phyloP scores from a whole-genome alignment of 2,797 vertebrate genomes.

The Erethizon dorsatum region DNA sequence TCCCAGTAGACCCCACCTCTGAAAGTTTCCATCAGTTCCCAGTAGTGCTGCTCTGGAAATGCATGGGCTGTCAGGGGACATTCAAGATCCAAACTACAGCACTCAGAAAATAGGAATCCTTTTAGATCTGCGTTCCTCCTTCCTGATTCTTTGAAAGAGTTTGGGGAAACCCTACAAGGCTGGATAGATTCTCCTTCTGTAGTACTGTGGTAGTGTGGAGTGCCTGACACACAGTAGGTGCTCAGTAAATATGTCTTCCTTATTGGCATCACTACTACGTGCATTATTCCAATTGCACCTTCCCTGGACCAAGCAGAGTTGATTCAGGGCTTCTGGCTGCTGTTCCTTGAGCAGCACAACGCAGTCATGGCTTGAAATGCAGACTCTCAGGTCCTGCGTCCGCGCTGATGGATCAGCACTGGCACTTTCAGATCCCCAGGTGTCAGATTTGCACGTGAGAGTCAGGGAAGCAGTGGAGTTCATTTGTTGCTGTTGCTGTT shows the following conservation, averaged over 20 bases:
- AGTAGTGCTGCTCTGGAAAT: not conserved
- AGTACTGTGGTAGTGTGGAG: accelerated
- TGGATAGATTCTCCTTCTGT: not conserved
- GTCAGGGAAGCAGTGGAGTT: not conserved
- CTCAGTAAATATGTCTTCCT: not conserved
- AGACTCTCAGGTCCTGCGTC: not conserved
- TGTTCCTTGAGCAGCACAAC: accelerated
- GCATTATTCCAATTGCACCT: accelerated
- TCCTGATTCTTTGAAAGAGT: not conserved
- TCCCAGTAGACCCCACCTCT: not conserved
- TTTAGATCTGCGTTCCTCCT: not conserved
- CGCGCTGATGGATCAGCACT: not conserved
- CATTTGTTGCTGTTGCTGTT: not conserved
- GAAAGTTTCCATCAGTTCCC: not conserved
- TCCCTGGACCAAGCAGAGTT: not conserved
- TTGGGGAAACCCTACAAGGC: not conserved
- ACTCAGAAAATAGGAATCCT: not conserved
- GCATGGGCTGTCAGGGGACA: not conserved
- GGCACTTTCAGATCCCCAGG: not conserved
- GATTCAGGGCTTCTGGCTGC: not conserved
- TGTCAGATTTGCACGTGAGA: too few relatives aligned
- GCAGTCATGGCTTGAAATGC: not conserved
- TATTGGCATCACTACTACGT: accelerated
- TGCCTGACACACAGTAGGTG: not conserved
- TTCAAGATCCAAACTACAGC: not conserved